Evolutionary conservation across 2,797 vertebrate species (phyloP).

Genomic region (Manis javanica): DNA sequence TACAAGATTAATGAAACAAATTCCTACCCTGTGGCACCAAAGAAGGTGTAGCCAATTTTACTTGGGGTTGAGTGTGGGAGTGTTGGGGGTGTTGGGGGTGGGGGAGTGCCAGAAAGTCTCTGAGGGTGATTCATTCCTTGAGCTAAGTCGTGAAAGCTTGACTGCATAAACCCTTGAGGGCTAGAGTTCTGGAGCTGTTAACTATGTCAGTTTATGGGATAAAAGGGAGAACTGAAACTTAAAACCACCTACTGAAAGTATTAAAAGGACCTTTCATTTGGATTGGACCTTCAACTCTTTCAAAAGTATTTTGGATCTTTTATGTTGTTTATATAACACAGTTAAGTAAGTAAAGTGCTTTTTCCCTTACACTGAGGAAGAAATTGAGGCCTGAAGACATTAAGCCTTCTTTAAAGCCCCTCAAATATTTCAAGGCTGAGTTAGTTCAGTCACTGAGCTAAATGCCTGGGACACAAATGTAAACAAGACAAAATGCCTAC

Average conservation of each 20-base stretch:
- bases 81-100: not conserved
- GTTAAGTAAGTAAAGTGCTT: not conserved
- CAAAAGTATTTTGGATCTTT: not conserved
- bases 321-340: not conserved
- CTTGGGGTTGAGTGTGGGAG: not conserved
- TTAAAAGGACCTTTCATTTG: slow-evolving; percentile 10
- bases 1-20: slow-evolving; percentile 25
- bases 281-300: not conserved
- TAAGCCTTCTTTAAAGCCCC: not conserved
- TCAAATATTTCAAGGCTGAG: not conserved
- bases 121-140: not conserved
- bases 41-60: not conserved
- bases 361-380: not conserved
- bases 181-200: not conserved
- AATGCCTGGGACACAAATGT: not conserved
- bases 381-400: not conserved
- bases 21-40: not conserved
- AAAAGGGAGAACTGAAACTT: not conserved
- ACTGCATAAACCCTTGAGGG: not conserved
- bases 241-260: slow-evolving; percentile 1
- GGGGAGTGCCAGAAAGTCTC: not conserved
- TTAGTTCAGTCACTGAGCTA: not conserved
- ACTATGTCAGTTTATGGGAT: not conserved
- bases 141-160: not conserved
- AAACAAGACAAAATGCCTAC: not conserved